A percentile compares a stretch with the other conserved stretches of the same genome.
Conservation (phyloP, 2,797 vertebrate genomes). For the Dicrostonyx torquatus region DNA sequence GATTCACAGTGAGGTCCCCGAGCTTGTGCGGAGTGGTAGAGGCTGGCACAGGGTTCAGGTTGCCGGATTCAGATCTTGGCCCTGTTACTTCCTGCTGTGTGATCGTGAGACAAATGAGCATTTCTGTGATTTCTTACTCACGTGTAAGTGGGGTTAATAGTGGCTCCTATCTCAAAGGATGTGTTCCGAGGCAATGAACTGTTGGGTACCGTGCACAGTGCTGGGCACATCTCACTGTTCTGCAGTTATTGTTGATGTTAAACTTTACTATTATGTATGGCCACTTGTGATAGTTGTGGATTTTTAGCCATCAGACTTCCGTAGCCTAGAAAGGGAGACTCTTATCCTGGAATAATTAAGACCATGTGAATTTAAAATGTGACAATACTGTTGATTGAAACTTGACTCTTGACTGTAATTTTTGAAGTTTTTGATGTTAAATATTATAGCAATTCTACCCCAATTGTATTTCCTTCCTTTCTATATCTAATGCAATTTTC, state of each 20-base stretch:
- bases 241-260: neutral
- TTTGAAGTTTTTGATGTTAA: slow-evolving; percentile 43
- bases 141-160: neutral
- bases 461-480: neutral
- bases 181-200: slow-evolving; percentile 24
- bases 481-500: slow-evolving; percentile 17
- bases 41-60: neutral
- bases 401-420: neutral
- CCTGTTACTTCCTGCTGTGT: neutral
- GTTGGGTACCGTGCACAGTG: neutral
- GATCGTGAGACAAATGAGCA: neutral
- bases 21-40: neutral
- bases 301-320: slow-evolving; percentile 28
- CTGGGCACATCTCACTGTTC: neutral
- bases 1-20: neutral
- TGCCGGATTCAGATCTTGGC: neutral
- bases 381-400: neutral
- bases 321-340: neutral
- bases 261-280: neutral
- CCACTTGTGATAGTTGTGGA: neutral
- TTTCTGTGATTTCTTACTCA: neutral
- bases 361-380: slow-evolving; percentile 22
- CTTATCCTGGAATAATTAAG: neutral
- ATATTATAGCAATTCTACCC: neutral
- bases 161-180: neutral